Evolutionary conservation across 2,797 vertebrate species (phyloP).

Genomic region (Lemur catta): DNA sequence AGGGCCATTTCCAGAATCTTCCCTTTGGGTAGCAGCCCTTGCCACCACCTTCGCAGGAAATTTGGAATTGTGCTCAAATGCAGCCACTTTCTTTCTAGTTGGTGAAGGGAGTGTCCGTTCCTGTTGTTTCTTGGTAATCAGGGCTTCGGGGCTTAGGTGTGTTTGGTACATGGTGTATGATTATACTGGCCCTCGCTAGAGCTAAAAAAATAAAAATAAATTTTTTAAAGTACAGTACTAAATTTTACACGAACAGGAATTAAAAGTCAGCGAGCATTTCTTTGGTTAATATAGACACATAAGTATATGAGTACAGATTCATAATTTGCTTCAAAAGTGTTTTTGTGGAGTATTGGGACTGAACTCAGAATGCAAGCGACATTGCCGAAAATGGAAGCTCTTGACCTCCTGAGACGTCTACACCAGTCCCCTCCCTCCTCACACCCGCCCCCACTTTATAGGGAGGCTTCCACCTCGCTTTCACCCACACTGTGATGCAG

Average conservation of each 20-base stretch:
- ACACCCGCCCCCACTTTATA: accelerated
- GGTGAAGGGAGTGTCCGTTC: background rate
- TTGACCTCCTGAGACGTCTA: background rate
- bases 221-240: background rate
- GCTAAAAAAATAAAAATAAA: background rate
- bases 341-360: background rate
- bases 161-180: background rate
- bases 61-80: background rate
- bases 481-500: background rate
- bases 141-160: background rate
- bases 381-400: background rate
- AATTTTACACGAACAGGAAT: background rate
- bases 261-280: background rate
- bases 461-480: no score
- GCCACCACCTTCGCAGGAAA: background rate
- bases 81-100: background rate
- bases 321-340: background rate
- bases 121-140: background rate
- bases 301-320: background rate
- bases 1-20: background rate
- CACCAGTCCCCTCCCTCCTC: background rate
- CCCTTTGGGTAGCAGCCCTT: background rate
- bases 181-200: background rate
- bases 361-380: background rate
- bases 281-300: background rate